Percentiles rank a stretch among this genome's conserved stretches.
phyloP scores from a whole-genome alignment of 2,888 invertebrate species.

The Amitus sp. region DNA sequence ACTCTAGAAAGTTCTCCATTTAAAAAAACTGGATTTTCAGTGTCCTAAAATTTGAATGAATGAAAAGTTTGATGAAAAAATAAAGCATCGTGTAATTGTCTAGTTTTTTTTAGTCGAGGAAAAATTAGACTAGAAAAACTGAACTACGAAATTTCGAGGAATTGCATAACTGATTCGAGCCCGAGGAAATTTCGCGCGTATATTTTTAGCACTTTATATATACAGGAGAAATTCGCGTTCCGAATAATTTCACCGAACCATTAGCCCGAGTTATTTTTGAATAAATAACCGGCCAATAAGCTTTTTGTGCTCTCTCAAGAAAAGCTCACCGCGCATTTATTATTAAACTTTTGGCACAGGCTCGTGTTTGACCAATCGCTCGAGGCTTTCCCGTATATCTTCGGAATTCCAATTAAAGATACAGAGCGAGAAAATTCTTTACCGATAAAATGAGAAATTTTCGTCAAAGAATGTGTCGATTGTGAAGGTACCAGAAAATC shows the following conservation, averaged over 20 bases:
- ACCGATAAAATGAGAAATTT: slow-evolving; percentile 27
- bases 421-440: slow-evolving; percentile 24
- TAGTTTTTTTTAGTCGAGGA: too few species aligned
- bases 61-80: too few species aligned
- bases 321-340: slow-evolving; percentile 21
- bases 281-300: slow-evolving; percentile 1
- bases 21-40: too few species aligned
- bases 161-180: too few species aligned
- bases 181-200: too few species aligned
- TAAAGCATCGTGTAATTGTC: too few species aligned
- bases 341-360: slow-evolving; percentile 25
- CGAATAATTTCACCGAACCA: slow-evolving; percentile 2
- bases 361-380: slow-evolving; percentile 28
- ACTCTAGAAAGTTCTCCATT: too few species aligned
- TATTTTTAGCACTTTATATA: too few species aligned
- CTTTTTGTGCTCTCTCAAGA: slow-evolving; percentile 6
- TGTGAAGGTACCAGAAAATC: slow-evolving; percentile 18
- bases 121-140: too few species aligned
- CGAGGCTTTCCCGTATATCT: slow-evolving; percentile 29
- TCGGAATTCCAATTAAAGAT: slow-evolving; percentile 39
- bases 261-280: slow-evolving; percentile 3
- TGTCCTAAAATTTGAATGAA: too few species aligned
- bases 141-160: too few species aligned
- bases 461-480: slow-evolving; percentile 32
- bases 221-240: neutral